These are phyloP conservation scores for Pipistrellus kuhlii DNA, from an alignment of 2,797 vertebrate species.

Conservation along the genomic window DNA sequence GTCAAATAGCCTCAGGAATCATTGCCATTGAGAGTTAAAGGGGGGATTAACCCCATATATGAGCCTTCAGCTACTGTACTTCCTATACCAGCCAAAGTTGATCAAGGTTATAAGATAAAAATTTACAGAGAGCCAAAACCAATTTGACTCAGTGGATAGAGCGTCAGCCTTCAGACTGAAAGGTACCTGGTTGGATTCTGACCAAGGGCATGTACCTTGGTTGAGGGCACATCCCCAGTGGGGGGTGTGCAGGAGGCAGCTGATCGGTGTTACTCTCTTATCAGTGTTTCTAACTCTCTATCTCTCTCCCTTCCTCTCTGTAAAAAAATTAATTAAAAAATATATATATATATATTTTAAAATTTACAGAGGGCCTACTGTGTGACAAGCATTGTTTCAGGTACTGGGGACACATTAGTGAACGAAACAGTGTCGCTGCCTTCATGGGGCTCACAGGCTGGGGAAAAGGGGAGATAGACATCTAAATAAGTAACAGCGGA, in stretches of 20 bases:
- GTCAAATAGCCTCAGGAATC: background rate
- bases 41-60: background rate
- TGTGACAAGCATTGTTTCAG: background rate
- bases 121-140: background rate
- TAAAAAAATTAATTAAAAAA: no score
- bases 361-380: background rate
- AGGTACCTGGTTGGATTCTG: no score
- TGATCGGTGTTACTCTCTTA: no score
- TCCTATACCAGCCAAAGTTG: background rate
- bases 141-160: no score
- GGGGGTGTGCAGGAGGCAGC: no score
- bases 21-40: background rate
- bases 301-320: no score
- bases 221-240: no score
- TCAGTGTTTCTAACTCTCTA: no score
- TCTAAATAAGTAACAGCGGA: background rate
- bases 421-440: background rate
- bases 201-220: no score
- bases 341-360: background rate
- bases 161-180: no score
- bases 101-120: background rate
- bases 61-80: rapidly evolving
- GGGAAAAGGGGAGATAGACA: background rate
- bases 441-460: background rate
- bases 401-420: background rate